Evolutionary conservation across 2,113 vertebrate genomes (phyloP), one percentile per base, ranked within the genome.

Genomic region (Prolemur simus): DNA sequence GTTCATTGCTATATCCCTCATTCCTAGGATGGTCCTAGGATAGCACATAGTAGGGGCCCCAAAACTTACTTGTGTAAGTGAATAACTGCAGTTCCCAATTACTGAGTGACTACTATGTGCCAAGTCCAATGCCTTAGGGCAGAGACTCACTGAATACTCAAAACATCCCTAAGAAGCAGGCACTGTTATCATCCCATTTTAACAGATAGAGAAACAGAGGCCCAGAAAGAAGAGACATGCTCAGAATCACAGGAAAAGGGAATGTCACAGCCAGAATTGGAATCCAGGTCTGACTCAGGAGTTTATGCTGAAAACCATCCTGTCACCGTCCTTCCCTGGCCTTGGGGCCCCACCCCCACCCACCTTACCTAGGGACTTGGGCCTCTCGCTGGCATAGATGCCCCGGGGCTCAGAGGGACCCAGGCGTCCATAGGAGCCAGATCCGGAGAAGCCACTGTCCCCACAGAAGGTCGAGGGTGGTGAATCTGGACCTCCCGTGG

Each of bases 291-390:
- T 56, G 63, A 49, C 80, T 84, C 54, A 25, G 69, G 91, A 37
- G 80, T n/a, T 34, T 27, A 56, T 85, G 80, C 17, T 94, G 76
- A 86, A 69, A 80, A 86, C 12, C 77, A 25, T 56, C 47, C 32
- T 78, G 39, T 69, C 11, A 45, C 8, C 6, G 63, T 58, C 74
- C 71, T 34, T 58, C n/a, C 82, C 54, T 69, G 80, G 66, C 27
- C 56, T 39, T n/a, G 2, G 76, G 87, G 13, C 13, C 82, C 69
- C 37, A 20, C 5, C 56, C 74, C 64, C 49, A 32, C 76, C 89
- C 95, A 87, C 74, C 99, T 99, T 98, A 99, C 99, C 99, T 96
- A 99, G 94, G 91, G 99, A 99, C 98, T 99, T 99, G 74, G 99
- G 99, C 91, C 99, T 99, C 98, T 99, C 99, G 2, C 96, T 99